Evolutionary conservation across 2,113 vertebrate genomes (phyloP), one percentile per base, ranked within the genome.

Genomic region (Anarrhichthys ocellatus): DNA sequence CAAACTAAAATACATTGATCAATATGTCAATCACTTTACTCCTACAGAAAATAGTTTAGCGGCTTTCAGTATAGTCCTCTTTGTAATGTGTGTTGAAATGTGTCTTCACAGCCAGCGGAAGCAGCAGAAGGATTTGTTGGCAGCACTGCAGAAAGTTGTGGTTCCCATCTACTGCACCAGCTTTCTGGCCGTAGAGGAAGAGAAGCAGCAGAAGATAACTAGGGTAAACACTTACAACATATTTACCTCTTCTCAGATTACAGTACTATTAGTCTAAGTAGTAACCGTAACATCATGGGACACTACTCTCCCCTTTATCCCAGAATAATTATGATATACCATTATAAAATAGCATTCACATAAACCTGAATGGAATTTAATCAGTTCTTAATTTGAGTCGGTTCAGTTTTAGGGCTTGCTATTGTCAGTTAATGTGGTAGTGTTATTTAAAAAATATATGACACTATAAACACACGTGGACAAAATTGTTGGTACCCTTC

Each of bases 111-210:
- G 98, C 93, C 98, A 99, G 89, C 92, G 98, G 90, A 99, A 99
- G 88, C 98, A 99, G 92, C 97, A 98, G 59, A 96, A 97, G 75
- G 98, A 99, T 90, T 95, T 99, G 40, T 93, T 99, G 89, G 97
- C 97, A 4, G 97, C 98, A 0, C 87, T 99, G n/a, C 98, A 99
- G 91, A 99, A 99, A 88, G 98, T 99, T 18, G 98, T 99, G 58
- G 98, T 99, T 70, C 98, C 98, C 66, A 99, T 99, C 81, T 99
- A 99, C 90, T 99, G 98, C 88, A 99, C 98, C 87, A 99, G 98
- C 89, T 99, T 99, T 81, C 90, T 99, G 73, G 97, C 98, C 0
- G 98, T 99, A 81, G 98, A 99, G 86, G 98, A 99, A 66, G 98
- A 99, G 84, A 99, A 99, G 73, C 98, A 99, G 81, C 98, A 99